Evolutionary conservation across 2,797 vertebrate genomes (phyloP), one percentile per base, ranked within the genome.

Genomic region (Euthynnus affinis): DNA sequence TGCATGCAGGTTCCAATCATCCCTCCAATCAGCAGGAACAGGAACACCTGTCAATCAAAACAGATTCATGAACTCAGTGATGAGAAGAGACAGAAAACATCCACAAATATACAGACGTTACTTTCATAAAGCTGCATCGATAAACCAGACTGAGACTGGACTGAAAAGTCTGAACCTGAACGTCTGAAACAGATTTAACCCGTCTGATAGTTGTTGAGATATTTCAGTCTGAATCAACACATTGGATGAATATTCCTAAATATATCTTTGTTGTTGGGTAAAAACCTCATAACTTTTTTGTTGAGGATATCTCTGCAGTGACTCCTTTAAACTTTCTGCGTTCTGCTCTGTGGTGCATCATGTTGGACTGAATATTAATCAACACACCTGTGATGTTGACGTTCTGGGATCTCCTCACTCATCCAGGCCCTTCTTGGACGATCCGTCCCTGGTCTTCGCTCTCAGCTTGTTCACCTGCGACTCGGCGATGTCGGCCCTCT

Each of bases 381-480:
- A 58, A 42, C 81, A 0, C 56, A 90, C 86, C 82, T 83, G 64
- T 32, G 37, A 66, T 20, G 20, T 25, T 5, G 62, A 32, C 4
- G 20, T 10, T 46, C 23, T 42, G 44, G 29, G 42, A 3, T 1
- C 17, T 60, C 25, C 12, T 94, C 83, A 96, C 59, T 96, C 95
- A 2, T 95, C 95, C 82, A 93, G 89, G 42, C 88, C 81, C 78
- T 95, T 96, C 85, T 95, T 96, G 60, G 90, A 66, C 7, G 92
- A 76, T 2, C 96, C 96, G 1, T 99, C 97, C 0, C 98, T 92
- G 78, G 94, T 96, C 85, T 96, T 98, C 0, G 95, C 96, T 48
- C 97, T 95, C 32, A 99, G 93, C 82, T 99, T 99, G 94, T 99
- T 99, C 58, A 98, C 96, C 87, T 99, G 97, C 0, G 97, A 96